Percentiles rank a stretch among this genome's conserved stretches.
Conservation (phyloP, 2,888 invertebrate genomes). For the Griposia aprilina region DNA sequence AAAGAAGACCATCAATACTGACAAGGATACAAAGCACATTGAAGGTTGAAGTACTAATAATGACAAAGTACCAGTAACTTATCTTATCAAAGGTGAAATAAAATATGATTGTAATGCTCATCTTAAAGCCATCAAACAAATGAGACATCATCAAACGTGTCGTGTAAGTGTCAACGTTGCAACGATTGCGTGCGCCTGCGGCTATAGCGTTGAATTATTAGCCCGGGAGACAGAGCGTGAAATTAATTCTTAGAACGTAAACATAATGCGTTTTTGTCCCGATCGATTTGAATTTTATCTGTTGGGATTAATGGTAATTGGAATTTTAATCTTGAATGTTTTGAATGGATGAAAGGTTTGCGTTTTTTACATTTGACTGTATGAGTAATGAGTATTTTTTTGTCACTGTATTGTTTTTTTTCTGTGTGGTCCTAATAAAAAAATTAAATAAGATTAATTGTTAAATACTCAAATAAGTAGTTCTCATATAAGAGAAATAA, state of each 20-base stretch:
- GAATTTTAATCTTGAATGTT: constrained; percentile 29
- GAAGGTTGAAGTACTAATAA: constrained; percentile 32
- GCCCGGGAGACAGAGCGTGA: constrained; percentile 61
- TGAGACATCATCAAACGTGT: constrained; percentile 64
- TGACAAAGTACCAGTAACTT: constrained; percentile 45
- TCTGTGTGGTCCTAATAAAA: background rate
- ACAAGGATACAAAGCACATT: constrained; percentile 11
- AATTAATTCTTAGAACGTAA: constrained; percentile 57
- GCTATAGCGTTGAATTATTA: constrained; percentile 53
- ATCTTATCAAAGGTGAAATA: constrained; percentile 44
- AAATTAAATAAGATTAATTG: background rate
- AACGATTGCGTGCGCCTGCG: constrained; percentile 59
- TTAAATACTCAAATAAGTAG: background rate
- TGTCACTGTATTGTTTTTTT: background rate
- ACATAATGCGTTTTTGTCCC: constrained; percentile 42
- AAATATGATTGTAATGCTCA: constrained; percentile 46
- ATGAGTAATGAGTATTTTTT: constrained; percentile 29
- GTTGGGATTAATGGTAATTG: constrained; percentile 44
- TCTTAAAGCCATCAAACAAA: constrained; percentile 59
- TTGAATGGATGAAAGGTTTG: constrained; percentile 27
- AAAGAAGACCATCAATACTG: constrained; percentile 9
- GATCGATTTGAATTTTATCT: constrained; percentile 54
- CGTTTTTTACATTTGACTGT: constrained; percentile 5
- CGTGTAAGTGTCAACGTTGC: constrained; percentile 66
- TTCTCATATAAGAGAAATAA: fast-evolving